phyloP scores from a whole-genome alignment of 30 jellyfish, hydroid and myxozoan genomes.

The Cassiopea xamachana region DNA sequence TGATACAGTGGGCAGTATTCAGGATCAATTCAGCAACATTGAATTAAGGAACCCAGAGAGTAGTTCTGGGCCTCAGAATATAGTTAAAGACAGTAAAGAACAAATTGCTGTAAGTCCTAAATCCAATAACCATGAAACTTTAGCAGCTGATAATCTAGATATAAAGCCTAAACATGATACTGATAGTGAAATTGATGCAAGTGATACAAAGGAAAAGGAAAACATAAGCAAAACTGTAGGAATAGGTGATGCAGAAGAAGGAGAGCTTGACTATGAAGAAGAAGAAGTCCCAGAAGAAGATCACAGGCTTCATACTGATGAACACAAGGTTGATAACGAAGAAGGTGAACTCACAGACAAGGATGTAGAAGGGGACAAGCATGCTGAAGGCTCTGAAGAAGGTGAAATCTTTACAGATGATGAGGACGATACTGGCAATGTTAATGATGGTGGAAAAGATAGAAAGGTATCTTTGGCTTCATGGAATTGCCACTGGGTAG shows the following conservation, averaged over 20 bases:
- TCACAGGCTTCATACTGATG: conserved; percentile 21
- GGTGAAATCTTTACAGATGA: conserved; percentile 93
- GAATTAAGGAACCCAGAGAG: conserved; percentile 1
- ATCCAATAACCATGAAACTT: not conserved
- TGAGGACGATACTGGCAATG: conserved; percentile 40
- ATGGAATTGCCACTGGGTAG: not conserved
- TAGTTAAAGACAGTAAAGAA: conserved; percentile 1
- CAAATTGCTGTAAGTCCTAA: not conserved
- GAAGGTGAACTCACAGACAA: conserved; percentile 72
- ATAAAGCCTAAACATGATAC: not conserved
- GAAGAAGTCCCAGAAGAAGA: conserved; percentile 93
- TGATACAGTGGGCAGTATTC: conserved; percentile 3
- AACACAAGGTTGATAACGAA: conserved; percentile 44
- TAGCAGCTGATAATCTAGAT: not conserved
- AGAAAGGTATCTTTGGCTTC: not conserved
- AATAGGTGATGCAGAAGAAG: conserved; percentile 91
- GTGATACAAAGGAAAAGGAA: not conserved
- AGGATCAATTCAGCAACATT: not conserved
- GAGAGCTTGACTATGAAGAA: conserved; percentile 97
- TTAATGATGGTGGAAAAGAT: not conserved
- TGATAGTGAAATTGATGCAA: not conserved
- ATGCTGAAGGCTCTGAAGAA: conserved; percentile 84
- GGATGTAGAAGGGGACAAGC: conserved; percentile 37
- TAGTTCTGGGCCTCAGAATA: not conserved
- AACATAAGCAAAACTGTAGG: conserved; percentile 44